Conservation (phyloP, 2,888 invertebrate genomes). For the Drosophila heteroneura region DNA sequence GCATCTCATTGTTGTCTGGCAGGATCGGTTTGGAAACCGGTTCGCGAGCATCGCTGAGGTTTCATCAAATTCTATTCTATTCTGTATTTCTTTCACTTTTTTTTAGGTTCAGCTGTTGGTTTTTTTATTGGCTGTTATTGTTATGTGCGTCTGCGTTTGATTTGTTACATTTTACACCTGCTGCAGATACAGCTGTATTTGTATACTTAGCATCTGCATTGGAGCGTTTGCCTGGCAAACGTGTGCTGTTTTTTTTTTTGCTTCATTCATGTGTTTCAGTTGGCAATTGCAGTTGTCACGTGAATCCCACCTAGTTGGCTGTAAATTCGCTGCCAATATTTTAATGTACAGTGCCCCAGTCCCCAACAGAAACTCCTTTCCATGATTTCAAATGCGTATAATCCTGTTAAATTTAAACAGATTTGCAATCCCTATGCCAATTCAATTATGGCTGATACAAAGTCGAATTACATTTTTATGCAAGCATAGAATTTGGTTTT, state of each 20-base stretch:
- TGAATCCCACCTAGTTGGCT: background rate
- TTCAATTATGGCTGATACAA: background rate
- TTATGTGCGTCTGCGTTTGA: constrained; percentile 1
- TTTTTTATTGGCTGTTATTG: constrained; percentile 4
- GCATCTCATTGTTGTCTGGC: constrained; percentile 26
- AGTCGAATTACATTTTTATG: background rate
- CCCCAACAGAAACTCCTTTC: background rate
- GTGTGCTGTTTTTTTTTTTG: background rate
- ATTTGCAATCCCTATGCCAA: background rate
- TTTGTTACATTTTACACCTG: constrained; percentile 41
- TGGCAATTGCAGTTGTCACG: background rate
- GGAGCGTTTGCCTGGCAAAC: background rate
- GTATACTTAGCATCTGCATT: background rate
- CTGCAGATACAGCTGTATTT: constrained; percentile 13
- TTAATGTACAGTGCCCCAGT: background rate
- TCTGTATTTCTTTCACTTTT: background rate
- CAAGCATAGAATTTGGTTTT: background rate
- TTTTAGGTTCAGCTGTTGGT: background rate
- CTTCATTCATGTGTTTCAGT: background rate
- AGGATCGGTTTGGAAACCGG: constrained; percentile 40
- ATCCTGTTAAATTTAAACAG: background rate
- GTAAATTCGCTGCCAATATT: background rate
- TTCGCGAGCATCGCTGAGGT: constrained; percentile 30
- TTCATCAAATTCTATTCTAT: constrained; percentile 25
- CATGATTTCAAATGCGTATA: background rate